Evolutionary conservation across 2,888 invertebrate genomes (phyloP), one percentile per base, ranked within the genome.

Genomic region (Aleiodes leptofemur): DNA sequence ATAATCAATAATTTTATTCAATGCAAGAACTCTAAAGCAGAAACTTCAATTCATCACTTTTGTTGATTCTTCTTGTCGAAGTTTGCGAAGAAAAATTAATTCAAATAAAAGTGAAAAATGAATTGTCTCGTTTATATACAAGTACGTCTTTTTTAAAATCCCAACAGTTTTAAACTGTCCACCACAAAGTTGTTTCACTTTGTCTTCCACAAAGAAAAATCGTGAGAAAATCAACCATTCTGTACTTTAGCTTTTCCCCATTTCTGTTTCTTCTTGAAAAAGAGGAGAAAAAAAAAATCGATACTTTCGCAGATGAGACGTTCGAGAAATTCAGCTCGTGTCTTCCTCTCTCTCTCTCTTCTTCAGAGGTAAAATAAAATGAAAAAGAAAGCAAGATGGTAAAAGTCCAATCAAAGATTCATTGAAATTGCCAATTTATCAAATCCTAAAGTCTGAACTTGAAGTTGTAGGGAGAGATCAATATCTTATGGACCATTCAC

Each of bases 401-500:
- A 11, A 48, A 64, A 64, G 55, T 56, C 0, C 55, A 43, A 72
- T 72, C 64, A 72, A 72, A 72, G 55, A 72, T 72, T 72, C 72
- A 72, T 66, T 53, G 64, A 53, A 55, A 72, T 64, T 29, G 13
- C 38, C 66, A n/a, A 66, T 61, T 51, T 31, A 23, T 71, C 59
- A 51, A 61, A 64, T 53, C 29, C 64, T 23, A 72, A 64, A 34
- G 14, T 9, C 51, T 56, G 72, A 72, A 66, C 66, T 55, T 79
- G 79, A 78, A 80, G 78, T 78, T 76, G 77, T 74, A 74, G 78
- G 69, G 78, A 76, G 76, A 81, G 81, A 79, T 81, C 81, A 81
- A 81, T 81, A 81, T 79, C 81, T 78, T 73, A 77, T 78, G 77
- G n/a, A 80, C 78, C 79, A 74, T 72, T 73, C 73, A 72, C 73